phyloP scores from a whole-genome alignment of 2,888 invertebrate genomes.

The Sphaerophoria rueppellii region DNA sequence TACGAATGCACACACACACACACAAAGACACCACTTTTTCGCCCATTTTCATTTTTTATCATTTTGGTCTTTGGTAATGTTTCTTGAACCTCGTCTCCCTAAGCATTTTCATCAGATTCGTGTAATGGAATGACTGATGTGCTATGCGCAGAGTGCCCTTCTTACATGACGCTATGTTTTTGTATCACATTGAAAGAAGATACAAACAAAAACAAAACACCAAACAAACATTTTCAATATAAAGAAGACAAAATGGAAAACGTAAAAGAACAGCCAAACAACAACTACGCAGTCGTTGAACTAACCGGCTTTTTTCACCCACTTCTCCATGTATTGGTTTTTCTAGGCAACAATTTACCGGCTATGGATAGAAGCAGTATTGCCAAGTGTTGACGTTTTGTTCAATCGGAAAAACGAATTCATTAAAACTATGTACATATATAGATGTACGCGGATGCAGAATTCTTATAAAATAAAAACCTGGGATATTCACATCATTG shows the following conservation, averaged over 20 bases:
- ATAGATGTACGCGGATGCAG: too few species aligned
- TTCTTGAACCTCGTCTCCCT: slow-evolving; percentile 8
- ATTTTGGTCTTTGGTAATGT: neutral
- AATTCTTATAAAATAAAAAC: too few species aligned
- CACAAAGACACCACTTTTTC: slow-evolving; percentile 27
- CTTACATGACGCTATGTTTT: neutral
- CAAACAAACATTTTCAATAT: slow-evolving; percentile 35
- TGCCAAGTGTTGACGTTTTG: neutral
- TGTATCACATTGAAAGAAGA: neutral
- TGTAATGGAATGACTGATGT: neutral
- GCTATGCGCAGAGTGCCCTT: slow-evolving; percentile 24
- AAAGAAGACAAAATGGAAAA: slow-evolving; percentile 18
- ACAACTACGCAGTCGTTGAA: slow-evolving; percentile 59
- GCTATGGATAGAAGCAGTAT: neutral
- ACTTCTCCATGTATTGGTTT: slow-evolving; percentile 67
- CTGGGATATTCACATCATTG: too few species aligned
- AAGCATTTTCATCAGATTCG: slow-evolving; percentile 24
- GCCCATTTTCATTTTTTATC: slow-evolving; percentile 1
- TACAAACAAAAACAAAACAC: neutral
- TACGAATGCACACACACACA: neutral
- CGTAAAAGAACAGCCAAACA: slow-evolving; percentile 26
- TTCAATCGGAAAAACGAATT: neutral
- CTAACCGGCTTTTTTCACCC: slow-evolving; percentile 72
- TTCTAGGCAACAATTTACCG: slow-evolving; percentile 16
- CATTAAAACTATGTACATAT: too few species aligned